These are phyloP conservation scores for Girardia tigrina DNA, from an alignment of 2,888 invertebrate genomes.

Conservation along the genomic window DNA sequence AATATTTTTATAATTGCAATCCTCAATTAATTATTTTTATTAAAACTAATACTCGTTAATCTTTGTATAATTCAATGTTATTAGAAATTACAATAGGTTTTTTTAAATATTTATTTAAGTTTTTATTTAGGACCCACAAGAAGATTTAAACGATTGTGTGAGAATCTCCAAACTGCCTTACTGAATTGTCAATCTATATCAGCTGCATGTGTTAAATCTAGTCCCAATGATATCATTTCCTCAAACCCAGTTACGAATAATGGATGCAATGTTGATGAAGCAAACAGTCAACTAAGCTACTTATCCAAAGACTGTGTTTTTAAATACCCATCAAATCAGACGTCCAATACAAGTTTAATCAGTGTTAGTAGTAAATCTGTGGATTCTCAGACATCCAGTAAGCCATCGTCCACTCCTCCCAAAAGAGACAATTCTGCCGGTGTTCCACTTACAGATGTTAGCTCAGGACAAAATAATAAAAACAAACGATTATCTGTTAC, in stretches of 20 bases:
- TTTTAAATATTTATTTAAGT: neutral
- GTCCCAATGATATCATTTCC: neutral
- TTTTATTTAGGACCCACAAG: constrained; percentile 68
- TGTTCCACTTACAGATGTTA: constrained; percentile 23
- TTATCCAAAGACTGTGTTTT: constrained; percentile 17
- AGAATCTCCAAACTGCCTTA: constrained; percentile 64
- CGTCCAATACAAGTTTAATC: constrained; percentile 16
- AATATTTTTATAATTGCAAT: no score
- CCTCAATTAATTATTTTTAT: no score
- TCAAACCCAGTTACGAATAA: neutral
- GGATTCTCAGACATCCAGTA: constrained; percentile 16
- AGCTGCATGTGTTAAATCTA: neutral
- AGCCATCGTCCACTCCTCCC: neutral
- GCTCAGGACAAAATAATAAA: constrained; percentile 11
- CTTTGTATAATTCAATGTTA: neutral
- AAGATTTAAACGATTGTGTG: constrained; percentile 81
- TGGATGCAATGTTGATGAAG: constrained; percentile 3
- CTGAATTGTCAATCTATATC: constrained; percentile 3
- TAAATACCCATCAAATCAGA: constrained; percentile 8
- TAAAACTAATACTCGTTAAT: neutral
- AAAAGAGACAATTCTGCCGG: constrained; percentile 5
- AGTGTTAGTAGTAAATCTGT: neutral
- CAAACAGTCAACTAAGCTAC: constrained; percentile 3
- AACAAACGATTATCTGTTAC: constrained; percentile 15
- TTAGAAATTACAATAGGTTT: neutral